Base-by-base conservation (phyloP, 2,797 vertebrate genomes). In the Sebastes itinus region DNA sequence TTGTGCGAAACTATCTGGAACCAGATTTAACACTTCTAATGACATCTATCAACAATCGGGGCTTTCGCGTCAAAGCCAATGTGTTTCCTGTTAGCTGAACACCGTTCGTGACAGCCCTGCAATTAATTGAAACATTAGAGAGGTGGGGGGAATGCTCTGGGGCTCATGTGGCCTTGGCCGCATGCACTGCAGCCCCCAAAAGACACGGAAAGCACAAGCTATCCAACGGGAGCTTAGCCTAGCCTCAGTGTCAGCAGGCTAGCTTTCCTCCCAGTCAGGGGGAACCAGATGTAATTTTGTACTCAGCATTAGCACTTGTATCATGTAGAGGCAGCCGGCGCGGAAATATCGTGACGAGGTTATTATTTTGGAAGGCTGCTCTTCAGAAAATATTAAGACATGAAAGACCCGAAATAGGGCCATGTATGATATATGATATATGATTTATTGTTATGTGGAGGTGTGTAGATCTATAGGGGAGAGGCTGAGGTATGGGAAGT, bases 111-210 rank as follows among this genome's bases (percentile, higher is more conserved):
- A 95, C 94, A 95, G 92, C 92, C 83, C 89, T 87, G 92, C 89
- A 91, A 92, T 95, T 94, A 94, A 94, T 93, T 93, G 92, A 92
- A 94, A 94, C 91, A 91, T 92, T 90, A 92, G 91, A 94, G 88
- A 84, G 79, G 78, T 61, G n/a, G 33, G 69, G 80, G 65, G 87
- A 90, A 90, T 90, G 88, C 89, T 91, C 74, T 67, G 22, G 89
- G 89, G 92, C 88, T 88, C 87, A 81, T 88, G 86, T 92, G 94
- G 90, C 93, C 93, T 94, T 94, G 93, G 94, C 88, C 77, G 65
- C 87, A 89, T 87, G 90, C 88, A 63, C 78, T 81, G 82, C 89
- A 90, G 86, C 67, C 78, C 86, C 84, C 75, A 60, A 66, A 87
- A 91, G 81, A 89, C 92, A 91, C 70, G 81, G 85, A 91, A 89